A percentile compares a stretch with the other conserved stretches of the same genome.
Conservation (phyloP, 2,113 vertebrate genomes). For the Camelus dromedarius region DNA sequence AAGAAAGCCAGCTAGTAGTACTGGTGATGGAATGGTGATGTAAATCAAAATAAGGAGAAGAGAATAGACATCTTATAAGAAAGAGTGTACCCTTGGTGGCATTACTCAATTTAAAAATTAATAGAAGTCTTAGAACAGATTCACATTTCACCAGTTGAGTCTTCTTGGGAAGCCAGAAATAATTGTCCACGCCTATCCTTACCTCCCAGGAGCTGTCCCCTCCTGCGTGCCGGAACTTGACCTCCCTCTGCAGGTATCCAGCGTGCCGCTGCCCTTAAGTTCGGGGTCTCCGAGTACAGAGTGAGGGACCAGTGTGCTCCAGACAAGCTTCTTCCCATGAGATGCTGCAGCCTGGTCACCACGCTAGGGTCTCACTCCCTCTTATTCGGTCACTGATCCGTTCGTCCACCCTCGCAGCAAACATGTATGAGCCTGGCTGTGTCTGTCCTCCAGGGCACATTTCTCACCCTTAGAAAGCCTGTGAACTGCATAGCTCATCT, state of each 20-base stretch:
- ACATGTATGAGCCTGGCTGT: accelerated
- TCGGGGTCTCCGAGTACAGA: not conserved
- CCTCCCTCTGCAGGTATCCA: not conserved
- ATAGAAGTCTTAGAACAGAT: not conserved
- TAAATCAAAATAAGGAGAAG: not conserved
- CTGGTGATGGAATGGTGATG: not conserved
- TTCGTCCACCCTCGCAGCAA: not conserved
- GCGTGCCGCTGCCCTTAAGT: not conserved
- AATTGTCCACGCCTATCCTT: not conserved
- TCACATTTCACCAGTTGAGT: not conserved
- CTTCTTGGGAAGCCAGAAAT: not conserved
- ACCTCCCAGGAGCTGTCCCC: not conserved
- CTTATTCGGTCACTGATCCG: not conserved
- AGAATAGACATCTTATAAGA: not conserved
- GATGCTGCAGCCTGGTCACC: not conserved
- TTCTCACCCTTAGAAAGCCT: not conserved
- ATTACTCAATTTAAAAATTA: constrained; percentile 24
- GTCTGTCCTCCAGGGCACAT: not conserved
- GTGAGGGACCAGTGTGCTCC: not conserved
- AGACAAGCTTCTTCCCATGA: not conserved
- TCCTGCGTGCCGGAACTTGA: not conserved
- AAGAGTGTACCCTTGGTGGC: not conserved
- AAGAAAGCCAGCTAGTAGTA: not conserved
- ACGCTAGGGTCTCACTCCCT: not conserved
- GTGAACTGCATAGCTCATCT: not conserved